These are phyloP conservation scores for Chlorodrepanis virens DNA, from an alignment of 2,113 vertebrate species.

Conservation along the genomic window DNA sequence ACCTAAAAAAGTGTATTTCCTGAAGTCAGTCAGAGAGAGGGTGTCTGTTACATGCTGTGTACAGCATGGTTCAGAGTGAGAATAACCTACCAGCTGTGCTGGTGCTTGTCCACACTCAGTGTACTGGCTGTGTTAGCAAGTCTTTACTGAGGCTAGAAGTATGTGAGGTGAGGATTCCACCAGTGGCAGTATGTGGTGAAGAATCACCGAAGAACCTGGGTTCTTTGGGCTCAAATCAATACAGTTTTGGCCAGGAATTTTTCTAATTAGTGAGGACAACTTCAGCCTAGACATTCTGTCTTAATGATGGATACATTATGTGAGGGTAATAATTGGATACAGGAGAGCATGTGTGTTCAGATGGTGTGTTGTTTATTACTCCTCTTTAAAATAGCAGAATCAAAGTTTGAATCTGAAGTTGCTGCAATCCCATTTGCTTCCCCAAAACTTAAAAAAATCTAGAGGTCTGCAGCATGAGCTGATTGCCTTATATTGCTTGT, in stretches of 20 bases:
- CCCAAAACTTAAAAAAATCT: background rate
- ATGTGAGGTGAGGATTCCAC: background rate
- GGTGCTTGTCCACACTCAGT: background rate
- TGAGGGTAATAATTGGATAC: background rate
- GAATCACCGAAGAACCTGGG: background rate
- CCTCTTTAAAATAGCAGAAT: background rate
- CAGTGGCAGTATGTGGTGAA: background rate
- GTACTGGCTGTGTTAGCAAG: background rate
- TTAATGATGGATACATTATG: background rate
- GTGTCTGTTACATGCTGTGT: background rate
- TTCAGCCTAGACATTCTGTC: background rate
- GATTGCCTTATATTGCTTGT: background rate
- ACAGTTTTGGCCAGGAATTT: background rate
- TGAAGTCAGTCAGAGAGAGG: background rate
- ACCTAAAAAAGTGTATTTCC: background rate
- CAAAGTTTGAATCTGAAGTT: background rate
- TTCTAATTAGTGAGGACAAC: background rate
- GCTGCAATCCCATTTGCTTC: background rate
- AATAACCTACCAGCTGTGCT: background rate
- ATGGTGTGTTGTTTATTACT: background rate
- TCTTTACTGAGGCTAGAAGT: background rate
- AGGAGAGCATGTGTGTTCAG: accelerated
- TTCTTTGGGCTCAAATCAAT: background rate
- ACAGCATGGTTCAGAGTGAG: background rate
- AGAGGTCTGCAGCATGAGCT: background rate